Evolutionary conservation across 2,797 vertebrate genomes (phyloP), one percentile per base, ranked within the genome.

Genomic region (Artibeus lituratus): DNA sequence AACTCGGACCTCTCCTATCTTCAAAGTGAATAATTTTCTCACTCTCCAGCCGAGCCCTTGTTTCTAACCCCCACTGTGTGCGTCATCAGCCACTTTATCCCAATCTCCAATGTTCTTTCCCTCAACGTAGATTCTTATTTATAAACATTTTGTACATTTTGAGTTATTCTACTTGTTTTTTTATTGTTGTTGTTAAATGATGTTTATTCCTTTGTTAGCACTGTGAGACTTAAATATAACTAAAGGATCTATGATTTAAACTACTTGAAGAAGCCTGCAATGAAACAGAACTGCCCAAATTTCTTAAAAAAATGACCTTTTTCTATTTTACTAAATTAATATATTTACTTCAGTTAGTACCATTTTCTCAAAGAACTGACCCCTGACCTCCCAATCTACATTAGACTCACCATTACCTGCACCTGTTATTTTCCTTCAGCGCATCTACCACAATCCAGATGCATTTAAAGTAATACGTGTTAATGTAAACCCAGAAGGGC

Each of bases 241-340:
- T 86, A 49, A 53, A 76, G 39, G 49, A 47, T 47, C 67, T n/a
- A 35, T 90, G 10, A 59, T 62, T 57, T 70, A 65, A 90, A 78
- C 39, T 49, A 8, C 72, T 35, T 53, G 19, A 76, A 87, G 81
- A 39, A 91, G 2, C 24, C 16, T 82, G 53, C 18, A 10, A 91
- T 69, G 4, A 86, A 90, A 81, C 22, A 55, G 44, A 95, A 42
- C 7, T 62, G 14, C 12, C 59, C 69, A 53, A 77, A 94, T 65
- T 84, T 94, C 72, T 39, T 62, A 22, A 62, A 77, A 77, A 85
- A 57, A 37, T 19, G 12, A 10, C 8, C 85, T 32, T 86, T 24
- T 80, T 89, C 39, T 62, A 53, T 19, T 62, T 62, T 21, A 81
- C 10, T 18, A 81, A 91, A 85, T 77, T 95, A 88, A 92, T 93